A percentile compares a stretch with the other conserved stretches of the same genome.
Evolutionary conservation across 2,888 invertebrate genomes (phyloP).

Genomic region (Campoplex nolae): DNA sequence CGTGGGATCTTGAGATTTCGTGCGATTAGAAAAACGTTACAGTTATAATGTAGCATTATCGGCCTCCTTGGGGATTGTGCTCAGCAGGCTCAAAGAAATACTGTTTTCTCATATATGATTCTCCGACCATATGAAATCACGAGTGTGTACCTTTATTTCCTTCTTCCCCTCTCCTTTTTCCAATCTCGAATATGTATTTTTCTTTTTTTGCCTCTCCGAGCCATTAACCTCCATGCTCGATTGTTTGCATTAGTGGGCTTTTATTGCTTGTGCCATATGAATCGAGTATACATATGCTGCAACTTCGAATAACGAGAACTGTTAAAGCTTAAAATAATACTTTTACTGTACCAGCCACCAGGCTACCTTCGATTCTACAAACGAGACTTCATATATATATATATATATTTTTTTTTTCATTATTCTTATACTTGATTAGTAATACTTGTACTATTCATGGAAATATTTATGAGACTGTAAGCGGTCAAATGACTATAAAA

Average conservation of each 20-base stretch:
- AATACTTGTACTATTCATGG: background rate
- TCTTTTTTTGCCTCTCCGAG: slow-evolving; percentile 65
- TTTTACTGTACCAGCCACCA: background rate
- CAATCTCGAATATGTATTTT: slow-evolving; percentile 11
- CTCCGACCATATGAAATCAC: slow-evolving; percentile 21
- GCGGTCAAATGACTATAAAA: background rate
- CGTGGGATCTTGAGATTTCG: slow-evolving; percentile 25
- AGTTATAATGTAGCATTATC: slow-evolving; percentile 50
- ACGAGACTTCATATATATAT: slow-evolving; percentile 38
- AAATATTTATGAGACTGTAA: slow-evolving; percentile 8
- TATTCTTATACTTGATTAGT: slow-evolving; percentile 32
- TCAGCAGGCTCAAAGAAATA: background rate
- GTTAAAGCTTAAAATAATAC: slow-evolving; percentile 4
- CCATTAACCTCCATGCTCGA: slow-evolving; percentile 72
- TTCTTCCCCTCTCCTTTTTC: background rate
- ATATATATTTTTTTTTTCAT: slow-evolving; percentile 1
- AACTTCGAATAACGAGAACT: background rate
- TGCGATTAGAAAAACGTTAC: slow-evolving; percentile 42
- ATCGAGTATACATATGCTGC: slow-evolving; percentile 7
- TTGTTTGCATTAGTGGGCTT: slow-evolving; percentile 71
- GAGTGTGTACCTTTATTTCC: slow-evolving; percentile 37
- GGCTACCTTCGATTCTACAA: slow-evolving; percentile 24
- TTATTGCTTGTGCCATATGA: slow-evolving; percentile 57
- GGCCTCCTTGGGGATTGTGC: background rate
- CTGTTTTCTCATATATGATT: slow-evolving; percentile 27